Evolutionary conservation across 2,888 invertebrate genomes (phyloP).

Genomic region (Griposia aprilina): DNA sequence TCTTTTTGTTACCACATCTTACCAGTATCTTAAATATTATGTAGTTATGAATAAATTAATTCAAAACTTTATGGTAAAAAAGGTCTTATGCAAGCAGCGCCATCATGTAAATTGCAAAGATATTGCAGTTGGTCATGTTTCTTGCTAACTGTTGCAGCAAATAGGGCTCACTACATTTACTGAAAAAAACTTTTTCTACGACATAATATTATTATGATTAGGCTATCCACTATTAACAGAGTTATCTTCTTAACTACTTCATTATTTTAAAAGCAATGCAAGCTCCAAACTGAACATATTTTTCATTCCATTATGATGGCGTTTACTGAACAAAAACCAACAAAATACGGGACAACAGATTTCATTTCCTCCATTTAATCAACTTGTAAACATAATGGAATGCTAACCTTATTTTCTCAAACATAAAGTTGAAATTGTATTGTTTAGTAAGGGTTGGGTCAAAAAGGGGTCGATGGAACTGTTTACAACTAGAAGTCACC

Average conservation of each 20-base stretch:
- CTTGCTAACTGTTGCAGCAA: too few relatives aligned
- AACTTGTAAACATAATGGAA: constrained; percentile 55
- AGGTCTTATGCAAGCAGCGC: too few relatives aligned
- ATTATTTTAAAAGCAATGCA: constrained; percentile 55
- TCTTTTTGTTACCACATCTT: not conserved
- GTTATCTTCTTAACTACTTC: constrained; percentile 25
- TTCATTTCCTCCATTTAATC: constrained; percentile 79
- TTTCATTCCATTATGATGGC: constrained; percentile 70
- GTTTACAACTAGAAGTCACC: constrained; percentile 79
- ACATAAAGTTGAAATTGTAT: constrained; percentile 63
- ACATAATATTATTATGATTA: not conserved
- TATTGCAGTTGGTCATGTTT: not conserved
- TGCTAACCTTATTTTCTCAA: constrained; percentile 59
- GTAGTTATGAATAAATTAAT: not conserved
- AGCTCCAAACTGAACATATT: constrained; percentile 61
- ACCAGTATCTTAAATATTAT: not conserved
- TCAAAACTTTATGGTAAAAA: not conserved
- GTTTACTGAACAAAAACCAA: constrained; percentile 71
- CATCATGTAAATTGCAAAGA: not conserved
- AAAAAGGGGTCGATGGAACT: constrained; percentile 68
- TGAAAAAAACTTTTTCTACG: not conserved
- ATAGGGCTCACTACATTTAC: not conserved
- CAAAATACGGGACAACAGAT: constrained; percentile 79
- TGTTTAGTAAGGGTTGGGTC: constrained; percentile 59
- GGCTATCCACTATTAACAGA: not conserved